Percentiles rank a stretch among this genome's conserved stretches.
These are phyloP conservation scores for Leptinotarsa texana DNA, from an alignment of 1,140 invertebrate genomes.

Conservation along the genomic window DNA sequence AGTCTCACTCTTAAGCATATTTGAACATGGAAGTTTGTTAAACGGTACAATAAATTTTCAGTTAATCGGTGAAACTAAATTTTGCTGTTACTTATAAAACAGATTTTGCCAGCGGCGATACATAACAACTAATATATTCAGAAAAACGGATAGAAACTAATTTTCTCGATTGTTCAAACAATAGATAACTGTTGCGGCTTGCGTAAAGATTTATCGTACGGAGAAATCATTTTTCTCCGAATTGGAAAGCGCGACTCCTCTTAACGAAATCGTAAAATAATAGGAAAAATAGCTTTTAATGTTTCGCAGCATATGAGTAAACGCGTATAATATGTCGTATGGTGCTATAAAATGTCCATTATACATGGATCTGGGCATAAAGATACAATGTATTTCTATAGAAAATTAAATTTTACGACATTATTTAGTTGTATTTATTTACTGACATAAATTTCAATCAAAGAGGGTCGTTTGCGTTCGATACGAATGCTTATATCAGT, in stretches of 20 bases:
- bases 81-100: too few relatives aligned
- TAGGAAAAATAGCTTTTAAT: slow-evolving; percentile 24
- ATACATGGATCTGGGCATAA: slow-evolving; percentile 35
- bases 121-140: too few relatives aligned
- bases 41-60: too few relatives aligned
- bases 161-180: not conserved
- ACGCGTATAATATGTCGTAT: slow-evolving; percentile 28
- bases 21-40: too few relatives aligned
- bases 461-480: slow-evolving; percentile 26
- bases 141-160: too few relatives aligned
- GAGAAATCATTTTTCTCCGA: not conserved
- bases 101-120: too few relatives aligned
- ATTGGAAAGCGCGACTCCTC: slow-evolving; percentile 17
- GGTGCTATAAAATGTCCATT: slow-evolving; percentile 36
- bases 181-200: not conserved
- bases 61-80: too few relatives aligned
- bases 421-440: slow-evolving; percentile 37
- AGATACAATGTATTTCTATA: slow-evolving; percentile 40
- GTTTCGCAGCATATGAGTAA: slow-evolving; percentile 23
- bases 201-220: not conserved
- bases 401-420: slow-evolving; percentile 39
- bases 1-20: too few relatives aligned
- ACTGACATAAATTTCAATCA: slow-evolving; percentile 32
- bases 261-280: slow-evolving; percentile 26
- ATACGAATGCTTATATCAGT: slow-evolving; percentile 15